phyloP scores from a whole-genome alignment of 2,113 vertebrate genomes.

The Symphodus melops region DNA sequence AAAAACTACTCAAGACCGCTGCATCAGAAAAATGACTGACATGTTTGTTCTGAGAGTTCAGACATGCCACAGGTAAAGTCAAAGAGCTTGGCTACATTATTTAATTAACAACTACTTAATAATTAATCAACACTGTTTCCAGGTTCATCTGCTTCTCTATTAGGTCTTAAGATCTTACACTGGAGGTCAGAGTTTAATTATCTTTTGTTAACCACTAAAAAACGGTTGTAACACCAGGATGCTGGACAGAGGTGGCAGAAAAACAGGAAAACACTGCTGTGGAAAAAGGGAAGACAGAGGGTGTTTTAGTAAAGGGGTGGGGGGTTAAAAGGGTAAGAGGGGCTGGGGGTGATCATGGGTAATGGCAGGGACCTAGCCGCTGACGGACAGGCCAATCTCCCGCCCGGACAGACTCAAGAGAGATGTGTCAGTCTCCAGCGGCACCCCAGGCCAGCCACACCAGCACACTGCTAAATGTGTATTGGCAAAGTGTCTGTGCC shows the following conservation, averaged over 20 bases:
- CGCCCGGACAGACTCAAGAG: slow-evolving; percentile 78
- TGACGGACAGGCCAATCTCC: slow-evolving; percentile 85
- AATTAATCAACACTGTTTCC: slow-evolving; percentile 29
- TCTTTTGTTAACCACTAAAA: slow-evolving; percentile 40
- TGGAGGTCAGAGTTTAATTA: slow-evolving; percentile 38
- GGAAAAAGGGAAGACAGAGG: slow-evolving; percentile 31
- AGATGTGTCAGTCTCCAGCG: slow-evolving; percentile 77
- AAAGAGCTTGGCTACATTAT: neutral
- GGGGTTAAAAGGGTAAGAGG: slow-evolving; percentile 61
- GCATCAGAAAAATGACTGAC: neutral
- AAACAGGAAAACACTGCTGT: slow-evolving; percentile 20
- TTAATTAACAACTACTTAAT: neutral
- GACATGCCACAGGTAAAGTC: neutral
- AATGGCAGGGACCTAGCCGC: slow-evolving; percentile 68
- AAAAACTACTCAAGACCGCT: too few relatives aligned
- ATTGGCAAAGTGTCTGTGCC: slow-evolving; percentile 81
- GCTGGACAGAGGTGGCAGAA: slow-evolving; percentile 14
- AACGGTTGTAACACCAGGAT: slow-evolving; percentile 22
- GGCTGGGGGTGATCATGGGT: slow-evolving; percentile 74
- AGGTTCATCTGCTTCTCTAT: slow-evolving; percentile 38
- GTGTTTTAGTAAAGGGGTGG: slow-evolving; percentile 20
- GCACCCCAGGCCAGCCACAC: slow-evolving; percentile 85
- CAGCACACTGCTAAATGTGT: slow-evolving; percentile 73
- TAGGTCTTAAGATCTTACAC: slow-evolving; percentile 31
- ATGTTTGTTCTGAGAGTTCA: neutral